Evolutionary conservation across 2,888 invertebrate genomes (phyloP), one percentile per base, ranked within the genome.

Genomic region (Acrobasis repandana): DNA sequence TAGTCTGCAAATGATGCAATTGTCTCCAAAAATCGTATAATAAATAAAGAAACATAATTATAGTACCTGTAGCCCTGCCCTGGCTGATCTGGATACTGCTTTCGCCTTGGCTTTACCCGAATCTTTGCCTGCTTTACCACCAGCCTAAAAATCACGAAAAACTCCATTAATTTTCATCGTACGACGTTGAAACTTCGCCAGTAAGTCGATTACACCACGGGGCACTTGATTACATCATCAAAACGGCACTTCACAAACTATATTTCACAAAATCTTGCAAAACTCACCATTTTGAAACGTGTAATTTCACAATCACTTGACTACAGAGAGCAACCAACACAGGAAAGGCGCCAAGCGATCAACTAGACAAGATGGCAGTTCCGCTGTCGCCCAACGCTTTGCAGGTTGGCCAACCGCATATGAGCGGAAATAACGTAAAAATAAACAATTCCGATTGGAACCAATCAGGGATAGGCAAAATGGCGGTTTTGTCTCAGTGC

Each of bases 81-180:
- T 95, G 66, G 99, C 99, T 69, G 99, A 99, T 84, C 99, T 96
- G 67, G 99, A 99, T 74, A 99, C 99, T 76, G 99, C 98, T 95
- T 99, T 99, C 71, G 98, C 98, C 94, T 99, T 99, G 61, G 98
- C 98, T 94, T 99, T 99, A 83, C 99, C 99, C 70, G 99, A 98
- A 94, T 99, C 99, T 94, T 99, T 99, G 84, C 99, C 99, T 93
- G 99, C 99, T 96, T 99, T 99, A 88, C 99, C 99, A 91, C 99
- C 99, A 95, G 99, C 99, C 99, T 97, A 94, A 86, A 94, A 94
- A 91, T 86, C 76, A 79, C 77, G 81, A 87, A 90, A 90, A 92
- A 86, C 71, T 83, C 82, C 70, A 84, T 94, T 93, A 94, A 93
- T 90, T 93, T 93, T 86, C 67, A 79, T 90, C 88, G 77, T 91